Evolutionary conservation across 2,113 vertebrate genomes (phyloP).

Genomic region (Campylorhamphus procurvoides): DNA sequence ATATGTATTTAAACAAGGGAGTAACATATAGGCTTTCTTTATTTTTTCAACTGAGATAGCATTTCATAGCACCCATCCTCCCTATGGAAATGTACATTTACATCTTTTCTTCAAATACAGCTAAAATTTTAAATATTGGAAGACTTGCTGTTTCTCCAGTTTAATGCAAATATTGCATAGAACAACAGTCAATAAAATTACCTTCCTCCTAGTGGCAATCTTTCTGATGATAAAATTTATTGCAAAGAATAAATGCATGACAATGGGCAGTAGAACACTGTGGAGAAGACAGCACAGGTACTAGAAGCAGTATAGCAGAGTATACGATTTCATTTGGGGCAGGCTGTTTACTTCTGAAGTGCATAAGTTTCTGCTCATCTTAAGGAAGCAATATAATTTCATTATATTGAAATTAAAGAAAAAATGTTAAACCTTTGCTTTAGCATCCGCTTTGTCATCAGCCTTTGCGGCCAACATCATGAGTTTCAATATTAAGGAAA

Average conservation of each 20-base stretch:
- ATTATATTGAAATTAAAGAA: not conserved
- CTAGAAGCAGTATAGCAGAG: not conserved
- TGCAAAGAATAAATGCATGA: not conserved
- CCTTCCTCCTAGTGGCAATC: not conserved
- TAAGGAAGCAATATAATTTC: not conserved
- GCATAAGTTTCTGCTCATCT: not conserved
- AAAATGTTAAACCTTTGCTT: constrained; percentile 67
- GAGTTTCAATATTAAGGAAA: constrained; percentile 67
- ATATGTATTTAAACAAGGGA: not conserved
- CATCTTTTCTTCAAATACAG: not conserved
- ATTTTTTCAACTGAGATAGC: not conserved
- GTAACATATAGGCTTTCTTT: not conserved
- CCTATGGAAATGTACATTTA: not conserved
- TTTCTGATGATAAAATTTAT: not conserved
- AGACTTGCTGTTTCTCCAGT: not conserved
- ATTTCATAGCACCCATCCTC: not conserved
- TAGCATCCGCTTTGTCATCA: constrained; percentile 68
- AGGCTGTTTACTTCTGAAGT: not conserved
- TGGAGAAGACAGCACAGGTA: not conserved
- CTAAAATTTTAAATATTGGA: not conserved
- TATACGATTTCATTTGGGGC: not conserved
- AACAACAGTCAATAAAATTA: not conserved
- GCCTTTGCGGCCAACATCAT: constrained; percentile 70
- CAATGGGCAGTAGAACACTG: not conserved
- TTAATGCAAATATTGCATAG: not conserved